Percentiles rank a stretch among this genome's conserved stretches.
Evolutionary conservation across 2,113 vertebrate species (phyloP).

Genomic region (Scomber japonicus): DNA sequence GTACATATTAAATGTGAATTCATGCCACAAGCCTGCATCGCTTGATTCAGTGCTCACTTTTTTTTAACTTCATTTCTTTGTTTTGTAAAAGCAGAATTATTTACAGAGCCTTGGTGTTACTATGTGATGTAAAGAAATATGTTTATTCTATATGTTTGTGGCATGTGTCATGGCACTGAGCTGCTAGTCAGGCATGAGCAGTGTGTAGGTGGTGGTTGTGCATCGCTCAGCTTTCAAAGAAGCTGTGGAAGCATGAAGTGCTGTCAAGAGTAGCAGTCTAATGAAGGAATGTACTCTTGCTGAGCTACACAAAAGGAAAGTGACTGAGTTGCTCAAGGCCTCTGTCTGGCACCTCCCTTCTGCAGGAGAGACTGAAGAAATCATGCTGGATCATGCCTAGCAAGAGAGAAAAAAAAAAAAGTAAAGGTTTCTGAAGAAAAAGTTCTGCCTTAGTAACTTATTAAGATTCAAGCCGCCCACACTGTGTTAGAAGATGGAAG

Average conservation of each 20-base stretch:
- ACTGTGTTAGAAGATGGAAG: slow-evolving; percentile 5
- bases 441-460: slow-evolving; percentile 53
- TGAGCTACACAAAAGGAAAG: slow-evolving; percentile 63
- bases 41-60: slow-evolving; percentile 14
- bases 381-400: slow-evolving; percentile 35
- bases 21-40: neutral
- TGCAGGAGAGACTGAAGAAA: slow-evolving; percentile 58
- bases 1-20: neutral
- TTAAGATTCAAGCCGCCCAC: slow-evolving; percentile 60
- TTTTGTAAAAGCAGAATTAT: neutral
- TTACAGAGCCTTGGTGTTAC: neutral
- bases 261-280: slow-evolving; percentile 76
- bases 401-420: slow-evolving; percentile 3
- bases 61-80: neutral
- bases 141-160: slow-evolving; percentile 29
- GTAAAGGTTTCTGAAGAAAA: slow-evolving; percentile 42
- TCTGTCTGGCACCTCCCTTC: slow-evolving; percentile 68
- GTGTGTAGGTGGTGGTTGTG: slow-evolving; percentile 65
- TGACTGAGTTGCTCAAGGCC: slow-evolving; percentile 72
- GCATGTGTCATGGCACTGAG: slow-evolving; percentile 24
- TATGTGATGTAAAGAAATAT: no score
- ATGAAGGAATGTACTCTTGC: slow-evolving; percentile 73
- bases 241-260: slow-evolving; percentile 68
- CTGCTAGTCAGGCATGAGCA: slow-evolving; percentile 33
- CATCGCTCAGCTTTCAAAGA: slow-evolving; percentile 63